Conservation (phyloP, 2,888 invertebrate species). For the Ariolimax columbianus region DNA sequence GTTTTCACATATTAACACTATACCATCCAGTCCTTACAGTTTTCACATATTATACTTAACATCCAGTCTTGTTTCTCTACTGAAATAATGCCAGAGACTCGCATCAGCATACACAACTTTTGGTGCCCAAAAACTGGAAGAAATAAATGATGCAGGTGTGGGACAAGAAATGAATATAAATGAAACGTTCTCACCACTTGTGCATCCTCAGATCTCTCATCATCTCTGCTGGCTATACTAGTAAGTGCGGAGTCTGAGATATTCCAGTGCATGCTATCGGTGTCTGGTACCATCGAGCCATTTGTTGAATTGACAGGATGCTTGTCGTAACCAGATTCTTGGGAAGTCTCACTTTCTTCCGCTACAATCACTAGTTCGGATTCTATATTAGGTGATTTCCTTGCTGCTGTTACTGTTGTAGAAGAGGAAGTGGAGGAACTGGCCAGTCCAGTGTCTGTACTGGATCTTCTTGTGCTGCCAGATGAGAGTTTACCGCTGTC, state of each 20-base stretch:
- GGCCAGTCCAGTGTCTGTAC: slow-evolving; percentile 48
- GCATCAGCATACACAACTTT: too few relatives aligned
- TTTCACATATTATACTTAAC: too few relatives aligned
- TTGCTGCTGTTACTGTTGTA: slow-evolving; percentile 58
- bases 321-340: slow-evolving; percentile 52
- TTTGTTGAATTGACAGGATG: slow-evolving; percentile 16
- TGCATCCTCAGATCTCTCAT: slow-evolving; percentile 37
- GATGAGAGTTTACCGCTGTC: slow-evolving; percentile 48
- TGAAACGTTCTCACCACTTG: slow-evolving; percentile 28
- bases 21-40: too few relatives aligned
- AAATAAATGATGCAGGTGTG: too few relatives aligned
- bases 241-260: slow-evolving; percentile 40
- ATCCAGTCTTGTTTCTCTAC: too few relatives aligned
- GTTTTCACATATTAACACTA: too few relatives aligned
- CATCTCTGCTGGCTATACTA: slow-evolving; percentile 32
- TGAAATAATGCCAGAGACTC: too few relatives aligned
- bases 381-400: slow-evolving; percentile 62
- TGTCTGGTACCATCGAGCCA: slow-evolving; percentile 28
- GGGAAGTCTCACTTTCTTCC: slow-evolving; percentile 55
- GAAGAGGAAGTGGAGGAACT: background rate
- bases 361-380: slow-evolving; percentile 49
- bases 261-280: slow-evolving; percentile 54
- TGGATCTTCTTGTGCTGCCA: slow-evolving; percentile 48
- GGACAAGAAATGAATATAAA: too few relatives aligned
- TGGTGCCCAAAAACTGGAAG: too few relatives aligned